These are phyloP conservation scores for Aurelia coerulea DNA, from an alignment of 30 jellyfish, hydroid and myxozoan genomes.

Conservation along the genomic window DNA sequence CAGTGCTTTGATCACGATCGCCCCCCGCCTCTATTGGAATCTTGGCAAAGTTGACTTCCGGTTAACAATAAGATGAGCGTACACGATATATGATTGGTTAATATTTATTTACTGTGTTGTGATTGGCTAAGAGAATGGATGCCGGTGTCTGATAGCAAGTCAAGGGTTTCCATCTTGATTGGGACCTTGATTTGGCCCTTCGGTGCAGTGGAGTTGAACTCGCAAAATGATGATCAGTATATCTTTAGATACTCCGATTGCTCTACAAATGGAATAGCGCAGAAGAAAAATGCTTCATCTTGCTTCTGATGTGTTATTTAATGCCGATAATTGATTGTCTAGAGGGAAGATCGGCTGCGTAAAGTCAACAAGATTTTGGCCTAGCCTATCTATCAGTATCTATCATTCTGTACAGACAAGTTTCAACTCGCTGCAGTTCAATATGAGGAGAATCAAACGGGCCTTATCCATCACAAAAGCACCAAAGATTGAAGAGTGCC, in stretches of 20 bases:
- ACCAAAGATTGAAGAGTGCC: conserved; percentile 96
- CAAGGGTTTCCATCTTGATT: conserved; percentile 66
- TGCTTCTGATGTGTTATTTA: neutral
- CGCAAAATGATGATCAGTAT: neutral
- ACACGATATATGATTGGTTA: conserved; percentile 32
- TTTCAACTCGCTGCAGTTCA: no score
- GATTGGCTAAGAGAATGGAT: conserved; percentile 50
- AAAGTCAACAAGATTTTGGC: conserved; percentile 10
- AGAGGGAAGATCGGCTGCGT: neutral
- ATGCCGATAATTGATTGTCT: neutral
- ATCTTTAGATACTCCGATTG: neutral
- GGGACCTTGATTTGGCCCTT: conserved; percentile 39
- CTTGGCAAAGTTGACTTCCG: conserved; percentile 40
- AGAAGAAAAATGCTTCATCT: neutral
- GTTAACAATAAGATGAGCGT: neutral
- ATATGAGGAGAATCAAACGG: conserved; percentile 94
- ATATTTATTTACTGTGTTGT: neutral
- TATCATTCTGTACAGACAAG: no score
- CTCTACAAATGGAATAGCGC: neutral
- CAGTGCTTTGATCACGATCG: no score
- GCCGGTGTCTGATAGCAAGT: conserved; percentile 80
- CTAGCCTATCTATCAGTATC: neutral
- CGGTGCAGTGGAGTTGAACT: neutral
- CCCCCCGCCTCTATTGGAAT: no score
- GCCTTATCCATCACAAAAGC: conserved; percentile 95